Evolutionary conservation across 2,113 vertebrate genomes (phyloP), one percentile per base, ranked within the genome.

Genomic region (Rhizomys pruinosus): DNA sequence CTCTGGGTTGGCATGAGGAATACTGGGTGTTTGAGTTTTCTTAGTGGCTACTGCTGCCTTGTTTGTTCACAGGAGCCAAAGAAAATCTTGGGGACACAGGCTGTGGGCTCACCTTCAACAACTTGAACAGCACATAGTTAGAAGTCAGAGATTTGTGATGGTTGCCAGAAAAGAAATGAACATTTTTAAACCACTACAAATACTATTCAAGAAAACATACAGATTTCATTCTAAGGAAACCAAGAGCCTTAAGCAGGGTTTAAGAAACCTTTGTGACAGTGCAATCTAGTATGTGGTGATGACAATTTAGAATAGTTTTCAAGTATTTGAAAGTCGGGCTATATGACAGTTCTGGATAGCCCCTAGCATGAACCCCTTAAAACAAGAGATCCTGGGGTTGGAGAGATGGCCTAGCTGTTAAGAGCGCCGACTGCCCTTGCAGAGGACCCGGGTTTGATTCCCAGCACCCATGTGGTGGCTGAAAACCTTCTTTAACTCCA

Each of bases 261-360:
- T 84, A 91, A 91, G 74, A 85, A 90, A 78, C 80, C 77, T 92
- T 89, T 84, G 27, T 76, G 72, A 81, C 61, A 39, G 74, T 68
- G 59, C 20, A 80, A 55, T 76, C 66, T 64, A 78, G 59, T 71
- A 37, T 63, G 23, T 77, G 64, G 68, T 90, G 39, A 80, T 80
- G 17, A 69, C 13, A 84, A 73, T 27, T 68, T 79, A 72, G 13
- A 39, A 80, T 5, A 76, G 7, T 11, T 57, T 16, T 94, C 19
- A 90, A 89, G 15, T 34, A 82, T 32, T 82, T 6, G 4, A 57
- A 29, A 64, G 34, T 72, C 64, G 82, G 63, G 7, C 20, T 22
- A n/a, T 12, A 34, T n/a, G 25, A 16, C 68, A n/a, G 37, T 23
- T 74, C 10, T 63, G 27, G 20, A 76, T 9, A 89, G 29, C 4